Evolutionary conservation across 2,888 invertebrate species (phyloP), one percentile per base, ranked within the genome.

Genomic region (Polyploca ridens): DNA sequence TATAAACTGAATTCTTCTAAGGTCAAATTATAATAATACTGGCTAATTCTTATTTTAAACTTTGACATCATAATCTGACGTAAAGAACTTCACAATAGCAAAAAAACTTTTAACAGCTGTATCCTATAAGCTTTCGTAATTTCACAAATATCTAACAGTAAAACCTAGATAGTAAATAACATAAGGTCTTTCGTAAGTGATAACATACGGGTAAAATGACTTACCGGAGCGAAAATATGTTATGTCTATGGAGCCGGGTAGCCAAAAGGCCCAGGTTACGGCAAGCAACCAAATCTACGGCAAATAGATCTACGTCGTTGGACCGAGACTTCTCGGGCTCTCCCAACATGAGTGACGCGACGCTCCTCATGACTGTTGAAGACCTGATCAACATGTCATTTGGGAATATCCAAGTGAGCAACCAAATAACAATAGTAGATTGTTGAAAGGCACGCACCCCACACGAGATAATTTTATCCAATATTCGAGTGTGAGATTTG

Each of bases 341-440:
- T 13, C 49, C 49, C 7, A 16, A 67, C n/a, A 88, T 88, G 88
- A 89, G 90, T 71, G 90, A 90, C 62, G 68, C 65, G 10, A 76
- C 84, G 1, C 65, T 91, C 0, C 78, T 91, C 0, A 62, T 90
- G 14, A 91, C 81, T 62, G 85, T 92, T 0, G 90, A 91, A 66
- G 90, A 90, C 46, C 84, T 91, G 5, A 91, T 92, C 64, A 73
- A 76, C 64, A 75, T 79, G 41, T 86, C 89, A 0, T 81, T 91
- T 78, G 91, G 91, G 1, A 72, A 2, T 38, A 10, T 38, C 10
- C 38, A 38, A 38, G 38, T 38, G 38, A 38, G 38, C 35, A 35
- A 8, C 7, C 0, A 2, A 1, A 3, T 38, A 38, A 7, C 38
- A 38, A 38, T 27, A 27, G 27, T 27, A 27, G 27, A 27, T 27